Evolutionary conservation across 2,797 vertebrate species (phyloP).

Genomic region (Phrynocephalus guinanensis): DNA sequence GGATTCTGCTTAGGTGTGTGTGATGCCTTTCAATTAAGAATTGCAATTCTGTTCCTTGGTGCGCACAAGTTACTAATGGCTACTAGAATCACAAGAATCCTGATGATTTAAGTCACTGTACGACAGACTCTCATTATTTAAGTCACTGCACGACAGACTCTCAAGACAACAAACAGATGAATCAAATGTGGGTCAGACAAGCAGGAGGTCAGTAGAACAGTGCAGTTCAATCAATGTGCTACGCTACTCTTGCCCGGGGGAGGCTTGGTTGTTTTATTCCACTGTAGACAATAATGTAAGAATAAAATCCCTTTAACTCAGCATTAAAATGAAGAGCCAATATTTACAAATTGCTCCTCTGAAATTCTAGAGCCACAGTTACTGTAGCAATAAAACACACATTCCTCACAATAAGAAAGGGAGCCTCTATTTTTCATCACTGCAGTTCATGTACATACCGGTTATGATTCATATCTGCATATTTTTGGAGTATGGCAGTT

Average conservation of each 20-base stretch:
- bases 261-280: constrained; percentile 34
- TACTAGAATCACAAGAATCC: constrained; percentile 30
- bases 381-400: neutral
- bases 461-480: constrained; percentile 10
- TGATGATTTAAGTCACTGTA: neutral
- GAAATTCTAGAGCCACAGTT: rapidly evolving
- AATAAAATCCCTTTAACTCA: constrained; percentile 45
- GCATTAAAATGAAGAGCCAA: neutral
- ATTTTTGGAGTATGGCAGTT: neutral
- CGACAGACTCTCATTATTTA: constrained; percentile 18
- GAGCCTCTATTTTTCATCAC: neutral
- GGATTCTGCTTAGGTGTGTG: constrained; percentile 2
- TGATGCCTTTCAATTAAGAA: constrained; percentile 17
- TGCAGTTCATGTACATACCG: neutral
- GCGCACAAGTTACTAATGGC: neutral
- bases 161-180: constrained; percentile 33
- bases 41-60: constrained; percentile 2
- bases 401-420: neutral
- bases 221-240: neutral
- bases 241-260: rapidly evolving
- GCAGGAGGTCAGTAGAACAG: constrained; percentile 36
- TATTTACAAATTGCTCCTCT: neutral
- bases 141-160: constrained; percentile 1
- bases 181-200: constrained; percentile 37
- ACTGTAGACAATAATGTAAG: neutral